Percentiles rank a stretch among this genome's conserved stretches.
These are phyloP conservation scores for Seira musarum DNA, from an alignment of 2,888 invertebrate genomes.

Conservation along the genomic window DNA sequence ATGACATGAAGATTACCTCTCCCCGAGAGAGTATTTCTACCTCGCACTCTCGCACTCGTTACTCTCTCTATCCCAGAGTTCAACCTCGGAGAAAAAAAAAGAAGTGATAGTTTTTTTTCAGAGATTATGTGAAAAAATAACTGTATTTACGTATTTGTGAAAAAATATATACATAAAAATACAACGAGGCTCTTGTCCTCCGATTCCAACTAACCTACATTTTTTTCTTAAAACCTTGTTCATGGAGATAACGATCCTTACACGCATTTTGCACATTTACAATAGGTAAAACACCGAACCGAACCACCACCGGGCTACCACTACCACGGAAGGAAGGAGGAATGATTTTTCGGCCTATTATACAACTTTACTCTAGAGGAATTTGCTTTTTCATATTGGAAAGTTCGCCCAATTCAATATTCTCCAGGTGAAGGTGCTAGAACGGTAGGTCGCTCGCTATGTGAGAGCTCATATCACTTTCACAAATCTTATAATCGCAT, in stretches of 20 bases:
- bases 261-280: background rate
- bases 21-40: background rate
- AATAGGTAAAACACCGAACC: background rate
- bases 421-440: background rate
- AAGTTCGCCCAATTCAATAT: background rate
- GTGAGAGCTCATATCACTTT: background rate
- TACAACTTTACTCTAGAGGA: background rate
- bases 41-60: background rate
- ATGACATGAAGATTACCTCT: constrained; percentile 28
- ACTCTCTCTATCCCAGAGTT: background rate
- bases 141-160: constrained; percentile 2
- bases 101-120: background rate
- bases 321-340: background rate
- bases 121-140: constrained; percentile 16
- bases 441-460: background rate
- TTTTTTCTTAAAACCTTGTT: background rate
- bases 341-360: background rate
- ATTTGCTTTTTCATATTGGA: background rate
- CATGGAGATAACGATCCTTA: background rate
- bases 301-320: too few relatives aligned
- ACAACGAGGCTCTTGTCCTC: background rate
- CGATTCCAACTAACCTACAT: too few relatives aligned
- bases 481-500: constrained; percentile 16
- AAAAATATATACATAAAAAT: background rate
- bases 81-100: background rate